Percentiles rank a stretch among this genome's conserved stretches.
Conservation (phyloP, 2,113 vertebrate species). For the Rallus limicola region DNA sequence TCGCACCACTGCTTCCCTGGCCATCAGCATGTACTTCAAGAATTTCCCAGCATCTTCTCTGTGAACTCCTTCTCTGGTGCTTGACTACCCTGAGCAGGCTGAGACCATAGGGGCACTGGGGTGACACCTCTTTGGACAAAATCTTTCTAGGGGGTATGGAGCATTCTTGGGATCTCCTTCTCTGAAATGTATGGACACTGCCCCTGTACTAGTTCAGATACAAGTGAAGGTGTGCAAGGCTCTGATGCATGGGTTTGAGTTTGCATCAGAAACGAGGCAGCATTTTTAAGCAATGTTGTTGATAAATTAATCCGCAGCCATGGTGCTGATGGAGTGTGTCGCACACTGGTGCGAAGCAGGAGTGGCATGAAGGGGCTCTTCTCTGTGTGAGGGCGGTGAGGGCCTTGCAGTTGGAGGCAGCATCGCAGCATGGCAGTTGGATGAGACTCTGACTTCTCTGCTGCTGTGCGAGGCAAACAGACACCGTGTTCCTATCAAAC, state of each 20-base stretch:
- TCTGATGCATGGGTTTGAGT: background rate
- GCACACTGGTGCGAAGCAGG: background rate
- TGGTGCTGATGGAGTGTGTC: rapidly evolving
- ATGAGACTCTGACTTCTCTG: background rate
- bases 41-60: background rate
- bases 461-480: background rate
- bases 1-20: background rate
- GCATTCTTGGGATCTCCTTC: background rate
- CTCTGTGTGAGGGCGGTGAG: rapidly evolving
- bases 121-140: background rate
- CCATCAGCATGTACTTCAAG: background rate
- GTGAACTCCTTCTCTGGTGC: rapidly evolving
- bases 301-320: background rate
- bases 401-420: background rate
- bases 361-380: rapidly evolving
- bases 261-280: background rate
- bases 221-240: background rate
- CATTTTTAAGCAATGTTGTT: background rate
- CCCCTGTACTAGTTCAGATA: background rate
- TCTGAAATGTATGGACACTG: background rate
- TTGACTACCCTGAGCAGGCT: background rate
- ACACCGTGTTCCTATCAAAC: background rate
- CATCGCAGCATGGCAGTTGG: rapidly evolving
- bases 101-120: background rate
- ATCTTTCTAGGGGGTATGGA: background rate